These are phyloP conservation scores for Anthoscopus minutus DNA, from an alignment of 2,113 vertebrate genomes.

Conservation along the genomic window DNA sequence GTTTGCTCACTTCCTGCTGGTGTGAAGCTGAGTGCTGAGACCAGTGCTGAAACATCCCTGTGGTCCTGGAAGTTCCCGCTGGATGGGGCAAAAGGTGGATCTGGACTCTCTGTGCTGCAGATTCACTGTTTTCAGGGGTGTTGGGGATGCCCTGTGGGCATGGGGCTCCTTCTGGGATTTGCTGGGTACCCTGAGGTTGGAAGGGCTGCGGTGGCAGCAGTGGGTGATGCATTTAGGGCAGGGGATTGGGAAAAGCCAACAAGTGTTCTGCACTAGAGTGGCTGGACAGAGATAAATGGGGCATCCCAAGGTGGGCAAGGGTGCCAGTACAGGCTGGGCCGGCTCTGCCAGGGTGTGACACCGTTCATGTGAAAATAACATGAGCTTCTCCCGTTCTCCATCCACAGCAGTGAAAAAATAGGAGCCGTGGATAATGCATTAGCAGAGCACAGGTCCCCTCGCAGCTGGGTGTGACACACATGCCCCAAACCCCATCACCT, in stretches of 20 bases:
- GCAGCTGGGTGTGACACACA: rapidly evolving
- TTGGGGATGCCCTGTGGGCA: background rate
- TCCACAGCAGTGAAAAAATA: background rate
- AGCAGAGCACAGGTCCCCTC: background rate
- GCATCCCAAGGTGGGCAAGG: background rate
- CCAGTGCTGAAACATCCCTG: rapidly evolving
- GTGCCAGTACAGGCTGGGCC: background rate
- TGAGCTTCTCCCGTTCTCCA: rapidly evolving
- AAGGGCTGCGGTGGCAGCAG: background rate
- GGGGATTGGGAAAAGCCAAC: background rate
- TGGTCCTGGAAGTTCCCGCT: background rate
- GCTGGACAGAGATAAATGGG: background rate
- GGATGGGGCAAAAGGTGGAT: no score
- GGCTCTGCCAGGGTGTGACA: background rate
- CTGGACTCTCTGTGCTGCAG: background rate
- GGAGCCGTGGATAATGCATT: background rate
- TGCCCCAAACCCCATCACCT: background rate
- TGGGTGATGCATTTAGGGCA: background rate
- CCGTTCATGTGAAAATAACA: rapidly evolving
- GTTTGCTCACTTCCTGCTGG: rapidly evolving
- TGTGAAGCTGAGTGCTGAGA: background rate
- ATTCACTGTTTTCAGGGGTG: rapidly evolving
- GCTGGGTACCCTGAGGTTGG: background rate
- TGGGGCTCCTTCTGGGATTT: background rate
- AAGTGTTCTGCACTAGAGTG: rapidly evolving